phyloP scores from a whole-genome alignment of 2,888 invertebrate species.

The Tineola bisselliella region DNA sequence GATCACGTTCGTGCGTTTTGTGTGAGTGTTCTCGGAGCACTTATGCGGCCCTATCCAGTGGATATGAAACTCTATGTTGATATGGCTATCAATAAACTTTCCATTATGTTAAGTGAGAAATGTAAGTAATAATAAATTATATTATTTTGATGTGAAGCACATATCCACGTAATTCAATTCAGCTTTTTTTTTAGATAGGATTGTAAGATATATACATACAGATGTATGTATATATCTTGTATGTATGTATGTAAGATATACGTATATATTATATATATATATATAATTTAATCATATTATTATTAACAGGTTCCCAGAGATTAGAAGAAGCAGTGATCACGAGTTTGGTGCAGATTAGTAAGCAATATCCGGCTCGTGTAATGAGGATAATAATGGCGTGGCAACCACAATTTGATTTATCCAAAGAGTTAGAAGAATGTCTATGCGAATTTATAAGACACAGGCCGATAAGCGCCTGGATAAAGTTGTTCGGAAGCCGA shows the following conservation, averaged over 20 bases:
- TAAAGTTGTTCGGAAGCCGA: slow-evolving; percentile 18
- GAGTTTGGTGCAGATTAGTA: slow-evolving; percentile 43
- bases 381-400: slow-evolving; percentile 35
- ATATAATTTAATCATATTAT: background rate
- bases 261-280: too few species aligned
- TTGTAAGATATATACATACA: too few species aligned
- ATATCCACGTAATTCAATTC: too few species aligned
- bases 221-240: too few species aligned
- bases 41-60: slow-evolving; percentile 49
- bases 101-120: slow-evolving; percentile 34
- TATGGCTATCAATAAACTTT: slow-evolving; percentile 34
- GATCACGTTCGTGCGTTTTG: slow-evolving; percentile 37
- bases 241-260: too few species aligned
- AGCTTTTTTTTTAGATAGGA: too few species aligned
- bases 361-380: slow-evolving; percentile 33
- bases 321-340: slow-evolving; percentile 46
- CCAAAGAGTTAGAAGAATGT: slow-evolving; percentile 32
- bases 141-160: too few species aligned
- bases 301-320: slow-evolving; percentile 30
- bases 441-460: slow-evolving; percentile 36
- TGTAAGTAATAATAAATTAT: slow-evolving; percentile 32
- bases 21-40: slow-evolving; percentile 41
- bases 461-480: slow-evolving; percentile 40
- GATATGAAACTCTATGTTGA: slow-evolving; percentile 44
- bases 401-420: slow-evolving; percentile 31